Evolutionary conservation across 2,797 vertebrate genomes (phyloP), one percentile per base, ranked within the genome.

Genomic region (Aphelocoma californica): DNA sequence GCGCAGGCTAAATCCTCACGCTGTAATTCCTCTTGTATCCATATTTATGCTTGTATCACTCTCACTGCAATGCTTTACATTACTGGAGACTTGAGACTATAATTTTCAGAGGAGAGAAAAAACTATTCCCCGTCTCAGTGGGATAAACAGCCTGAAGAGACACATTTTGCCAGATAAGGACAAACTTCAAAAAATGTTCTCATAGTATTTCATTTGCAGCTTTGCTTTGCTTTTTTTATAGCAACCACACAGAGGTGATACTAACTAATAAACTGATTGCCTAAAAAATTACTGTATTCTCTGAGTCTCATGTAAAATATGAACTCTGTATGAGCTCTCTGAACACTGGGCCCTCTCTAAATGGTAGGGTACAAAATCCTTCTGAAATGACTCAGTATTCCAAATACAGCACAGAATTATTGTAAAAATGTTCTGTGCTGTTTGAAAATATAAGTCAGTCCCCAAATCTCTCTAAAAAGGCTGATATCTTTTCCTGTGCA

Each of bases 191-290:
- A 77, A 82, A 42, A 18, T 1, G 4, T 77, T 56, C 34, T 82
- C 1, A 0, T 36, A 44, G 18, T 61, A 62, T 67, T 78, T 90
- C 1, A 15, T 57, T 64, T 77, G 29, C 0, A 0, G 13, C 18
- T 67, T 83, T 6, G 2, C 23, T 86, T 86, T 65, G 36, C 4
- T 50, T 65, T 89, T 79, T 70, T 42, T 7, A 8, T 21, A 44
- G 31, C 47, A 47, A 21, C 11, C 16, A n/a, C 17, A 14, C 7
- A 75, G 47, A n/a, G 24, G 5, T 72, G 51, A 50, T 54, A 58
- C 23, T 53, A 72, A 32, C 60, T 73, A 44, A 28, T n/a, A 73
- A 57, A 32, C 16, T 14, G 20, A 36, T 75, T 51, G 26, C 23
- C 54, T 71, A 18, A 88, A 77, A 65, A 71, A 50, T 61, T 11